Conservation (phyloP, 2,113 vertebrate species). For the Prionailurus bengalensis region DNA sequence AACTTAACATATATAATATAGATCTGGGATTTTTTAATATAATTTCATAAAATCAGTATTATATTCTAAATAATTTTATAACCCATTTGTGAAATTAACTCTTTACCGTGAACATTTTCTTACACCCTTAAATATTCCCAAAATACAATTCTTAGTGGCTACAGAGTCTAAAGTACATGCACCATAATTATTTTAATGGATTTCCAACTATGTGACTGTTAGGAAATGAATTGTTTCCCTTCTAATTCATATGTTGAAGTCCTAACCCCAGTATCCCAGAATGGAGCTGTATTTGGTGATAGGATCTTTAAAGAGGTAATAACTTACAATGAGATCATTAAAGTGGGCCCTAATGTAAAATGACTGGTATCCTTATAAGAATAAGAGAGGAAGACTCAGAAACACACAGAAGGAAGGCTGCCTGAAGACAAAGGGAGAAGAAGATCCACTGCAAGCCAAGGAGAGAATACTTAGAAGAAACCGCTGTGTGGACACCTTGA, state of each 20-base stretch:
- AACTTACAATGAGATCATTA: background rate
- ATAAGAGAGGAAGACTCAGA: background rate
- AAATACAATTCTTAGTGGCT: background rate
- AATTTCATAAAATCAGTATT: background rate
- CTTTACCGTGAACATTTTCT: background rate
- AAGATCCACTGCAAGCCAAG: background rate
- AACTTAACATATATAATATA: background rate
- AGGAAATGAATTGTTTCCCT: background rate
- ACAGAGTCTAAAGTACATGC: background rate
- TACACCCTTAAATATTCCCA: background rate
- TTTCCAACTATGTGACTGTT: background rate
- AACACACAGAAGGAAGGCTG: background rate
- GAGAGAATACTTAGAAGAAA: background rate
- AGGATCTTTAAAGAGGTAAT: background rate
- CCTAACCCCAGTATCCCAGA: background rate
- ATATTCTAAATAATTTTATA: constrained; percentile 4
- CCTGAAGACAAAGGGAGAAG: background rate
- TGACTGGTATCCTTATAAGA: background rate
- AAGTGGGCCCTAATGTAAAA: background rate
- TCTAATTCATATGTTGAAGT: background rate
- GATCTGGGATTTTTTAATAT: background rate
- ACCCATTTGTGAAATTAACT: constrained; percentile 24
- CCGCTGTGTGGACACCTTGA: background rate
- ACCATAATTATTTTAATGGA: background rate
- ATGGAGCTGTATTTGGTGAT: background rate